A percentile compares a stretch with the other conserved stretches of the same genome.
These are phyloP conservation scores for Asteroscopus sphinx DNA, from an alignment of 2,888 invertebrate species.

Conservation along the genomic window DNA sequence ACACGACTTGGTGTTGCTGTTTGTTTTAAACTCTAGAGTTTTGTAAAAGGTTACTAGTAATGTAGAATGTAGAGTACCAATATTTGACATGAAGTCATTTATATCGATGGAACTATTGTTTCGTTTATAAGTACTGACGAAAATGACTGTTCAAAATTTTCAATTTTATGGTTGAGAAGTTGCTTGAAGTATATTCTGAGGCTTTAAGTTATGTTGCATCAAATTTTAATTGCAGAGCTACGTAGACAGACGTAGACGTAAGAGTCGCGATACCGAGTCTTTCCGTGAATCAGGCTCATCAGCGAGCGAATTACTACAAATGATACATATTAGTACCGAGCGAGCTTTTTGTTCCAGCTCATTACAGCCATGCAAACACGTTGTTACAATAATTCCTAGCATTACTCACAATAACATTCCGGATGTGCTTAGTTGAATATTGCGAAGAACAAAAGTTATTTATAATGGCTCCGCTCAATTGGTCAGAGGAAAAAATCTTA, in stretches of 20 bases:
- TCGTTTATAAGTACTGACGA: background rate
- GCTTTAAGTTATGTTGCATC: background rate
- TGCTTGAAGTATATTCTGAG: too few relatives aligned
- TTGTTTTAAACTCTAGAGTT: constrained; percentile 1
- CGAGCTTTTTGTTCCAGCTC: constrained; percentile 33
- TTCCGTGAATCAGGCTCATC: constrained; percentile 4
- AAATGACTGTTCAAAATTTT: constrained; percentile 7
- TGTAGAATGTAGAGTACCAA: constrained; percentile 6
- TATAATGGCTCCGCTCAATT: constrained; percentile 22
- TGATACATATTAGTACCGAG: constrained; percentile 19
- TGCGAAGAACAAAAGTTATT: constrained; percentile 20
- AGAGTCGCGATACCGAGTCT: background rate
- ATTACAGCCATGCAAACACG: constrained; percentile 42
- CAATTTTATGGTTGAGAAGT: background rate
- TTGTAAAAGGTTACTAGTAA: constrained; percentile 12
- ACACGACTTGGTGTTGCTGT: background rate
- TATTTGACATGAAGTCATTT: constrained; percentile 8
- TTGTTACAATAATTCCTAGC: constrained; percentile 27
- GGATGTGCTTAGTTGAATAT: constrained; percentile 32
- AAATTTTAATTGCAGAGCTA: constrained; percentile 2
- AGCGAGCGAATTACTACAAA: constrained; percentile 20
- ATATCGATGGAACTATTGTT: background rate
- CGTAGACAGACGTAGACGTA: background rate
- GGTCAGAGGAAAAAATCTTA: constrained; percentile 20
- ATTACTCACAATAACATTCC: constrained; percentile 32